Percentiles rank a stretch among this genome's conserved stretches.
phyloP scores from a whole-genome alignment of 2,888 invertebrate genomes.

The Choreutis nemorana region DNA sequence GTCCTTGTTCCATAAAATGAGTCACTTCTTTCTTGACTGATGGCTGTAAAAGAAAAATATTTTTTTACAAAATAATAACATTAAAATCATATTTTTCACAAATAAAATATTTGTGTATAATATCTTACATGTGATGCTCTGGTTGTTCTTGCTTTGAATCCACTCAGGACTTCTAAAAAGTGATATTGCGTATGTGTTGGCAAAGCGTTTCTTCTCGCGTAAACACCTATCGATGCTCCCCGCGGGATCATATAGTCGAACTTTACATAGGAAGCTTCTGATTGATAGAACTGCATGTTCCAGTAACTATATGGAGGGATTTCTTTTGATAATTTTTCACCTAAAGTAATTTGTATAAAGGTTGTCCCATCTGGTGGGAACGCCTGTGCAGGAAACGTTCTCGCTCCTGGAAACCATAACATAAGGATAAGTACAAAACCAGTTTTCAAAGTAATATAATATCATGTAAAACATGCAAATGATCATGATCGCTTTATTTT shows the following conservation, averaged over 20 bases:
- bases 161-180: conserved; percentile 91
- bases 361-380: conserved; percentile 94
- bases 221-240: conserved; percentile 93
- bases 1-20: conserved; percentile 94
- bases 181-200: conserved; percentile 98
- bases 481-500: no score
- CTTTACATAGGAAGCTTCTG: conserved; percentile 91
- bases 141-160: conserved; percentile 85
- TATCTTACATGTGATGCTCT: conserved; percentile 86
- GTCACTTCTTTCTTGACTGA: conserved; percentile 91
- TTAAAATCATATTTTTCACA: neutral
- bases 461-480: no score
- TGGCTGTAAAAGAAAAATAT: conserved; percentile 67
- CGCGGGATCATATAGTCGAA: conserved; percentile 94
- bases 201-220: conserved; percentile 90
- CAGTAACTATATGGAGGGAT: conserved; percentile 95
- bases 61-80: neutral
- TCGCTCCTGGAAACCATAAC: conserved; percentile 82
- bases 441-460: no score
- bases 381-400: conserved; percentile 88
- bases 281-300: conserved; percentile 97
- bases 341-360: conserved; percentile 88
- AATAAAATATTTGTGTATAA: conserved; percentile 6
- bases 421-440: no score
- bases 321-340: conserved; percentile 86